Base-by-base conservation (phyloP, 2,888 invertebrate genomes). In the Trilocha varians region DNA sequence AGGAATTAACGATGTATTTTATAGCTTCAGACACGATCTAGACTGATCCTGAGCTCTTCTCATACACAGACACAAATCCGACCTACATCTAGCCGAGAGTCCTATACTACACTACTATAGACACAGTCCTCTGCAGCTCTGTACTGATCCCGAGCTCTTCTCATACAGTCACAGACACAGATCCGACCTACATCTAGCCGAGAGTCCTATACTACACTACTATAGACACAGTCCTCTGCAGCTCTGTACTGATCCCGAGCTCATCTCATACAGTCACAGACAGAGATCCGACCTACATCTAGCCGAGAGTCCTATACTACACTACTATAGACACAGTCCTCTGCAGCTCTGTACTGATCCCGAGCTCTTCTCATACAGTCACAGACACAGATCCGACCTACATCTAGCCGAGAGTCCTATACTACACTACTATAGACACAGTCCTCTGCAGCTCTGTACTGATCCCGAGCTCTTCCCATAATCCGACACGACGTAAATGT, bases 1-100 rank as follows among this genome's bases (percentile, higher is more conserved):
- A 13, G 42, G 61, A 57, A 53, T 54, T 50, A 25, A 17, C 13
- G n/a, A 25, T n/a, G 15, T 34, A 44, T 36, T 50, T 49, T 49
- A 52, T 3, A 44, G 8, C 15, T 6, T 2, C 36, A 47, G 47
- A 44, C 16, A 48, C 45, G 48, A 34, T 14, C 17, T n/a, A n/a
- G n/a, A 25, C 25, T 25, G 25, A 4, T 25, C 25, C 11, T 11
- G 11, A 25, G 4, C 25, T 25, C 25, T 25, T 3, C 25, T 25
- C 25, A 25, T 11, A 25, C 18, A 18, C 8, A 18, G 18, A 18
- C 18, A 18, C 8, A 18, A 6, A 18, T 18, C 18, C 8, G 5
- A 18, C 18, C 8, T 8, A 18, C 8, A 18, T 18, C 18, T 18
- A 5, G 18, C 18, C n/a, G n/a, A n/a, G n/a, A n/a, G n/a, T n/a